Evolutionary conservation across 37 sponge, comb jelly and placozoan genomes (phyloP), one percentile per base, ranked within the genome.

Genomic region (Oscarella lobularis): DNA sequence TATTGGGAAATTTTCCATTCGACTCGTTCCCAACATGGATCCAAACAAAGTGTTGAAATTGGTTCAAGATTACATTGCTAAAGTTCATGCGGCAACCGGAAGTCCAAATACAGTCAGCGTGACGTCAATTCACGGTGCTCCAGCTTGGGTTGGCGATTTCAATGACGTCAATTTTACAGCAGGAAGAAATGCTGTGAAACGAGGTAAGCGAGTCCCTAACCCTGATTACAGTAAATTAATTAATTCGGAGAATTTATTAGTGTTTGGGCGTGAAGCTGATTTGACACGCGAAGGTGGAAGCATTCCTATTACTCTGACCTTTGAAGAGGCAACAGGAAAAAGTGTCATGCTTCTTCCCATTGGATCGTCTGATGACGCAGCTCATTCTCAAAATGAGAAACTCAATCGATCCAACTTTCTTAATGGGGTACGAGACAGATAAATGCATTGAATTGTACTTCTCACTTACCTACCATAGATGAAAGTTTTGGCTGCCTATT

Each of bases 301-400:
- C 39, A 78, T 78, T 3, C 79, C 79, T 31, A 73, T 78, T 2
- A 78, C 79, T 33, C 73, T 78, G 1, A 78, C 79, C 27, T 68
- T 78, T 73, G 69, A 78, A 54, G 2, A 78, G 39, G 67, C 69
- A 70, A 78, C 79, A 33, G 60, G 73, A 9, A 78, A 68, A 34
- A 78, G 72, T 37, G 79, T 78, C 1, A 67, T 78, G 79, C 38
- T 78, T 65, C 40, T 78, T 33, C 79, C 79, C 1, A 67, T 78
- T 60, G 79, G 79, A 3, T 31, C 37, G 20, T 67, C 72, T 2
- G 79, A 78, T 38, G 79, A 78, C 37, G 79, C 72, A 3, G 79
- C 79, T 78, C 79, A 78, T 35, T 78, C 79, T 67, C 79, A 78
- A 39, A 78, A 78, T 30, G 79, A 78, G 79, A 78, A 78, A 73